A percentile compares a stretch with the other conserved stretches of the same genome.
phyloP scores from a whole-genome alignment of 2,113 vertebrate genomes.

The Enhydra lutris region DNA sequence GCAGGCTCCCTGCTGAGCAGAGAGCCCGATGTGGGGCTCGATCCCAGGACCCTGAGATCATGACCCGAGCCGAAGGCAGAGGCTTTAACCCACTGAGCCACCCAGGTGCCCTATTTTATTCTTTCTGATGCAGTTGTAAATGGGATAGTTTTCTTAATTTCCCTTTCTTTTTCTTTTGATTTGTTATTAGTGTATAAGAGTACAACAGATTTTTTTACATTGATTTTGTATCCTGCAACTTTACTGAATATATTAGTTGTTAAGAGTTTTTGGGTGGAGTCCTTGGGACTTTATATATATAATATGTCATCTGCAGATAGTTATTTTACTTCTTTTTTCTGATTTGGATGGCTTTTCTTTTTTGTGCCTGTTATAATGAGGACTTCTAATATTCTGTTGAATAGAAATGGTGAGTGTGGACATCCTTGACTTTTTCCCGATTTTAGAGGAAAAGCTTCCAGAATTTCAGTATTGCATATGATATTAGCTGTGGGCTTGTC shows the following conservation, averaged over 20 bases:
- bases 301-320: neutral
- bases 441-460: neutral
- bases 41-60: too few relatives aligned
- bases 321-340: neutral
- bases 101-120: neutral
- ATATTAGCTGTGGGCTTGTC: neutral
- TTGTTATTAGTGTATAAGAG: neutral
- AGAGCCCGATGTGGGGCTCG: too few relatives aligned
- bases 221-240: neutral
- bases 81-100: too few relatives aligned
- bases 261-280: neutral
- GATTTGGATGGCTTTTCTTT: neutral
- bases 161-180: neutral
- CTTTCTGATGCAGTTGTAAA: neutral
- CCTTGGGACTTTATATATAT: neutral
- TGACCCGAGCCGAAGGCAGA: too few relatives aligned
- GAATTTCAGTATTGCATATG: neutral
- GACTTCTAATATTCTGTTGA: neutral
- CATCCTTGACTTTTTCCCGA: neutral
- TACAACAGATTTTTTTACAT: neutral
- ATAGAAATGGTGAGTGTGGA: neutral
- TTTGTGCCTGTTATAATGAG: neutral
- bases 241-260: neutral
- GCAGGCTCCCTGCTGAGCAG: too few relatives aligned
- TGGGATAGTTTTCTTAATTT: neutral